A percentile compares a stretch with the other conserved stretches of the same genome.
phyloP scores from a whole-genome alignment of 2,888 invertebrate genomes.

The Lamellibrachia columna region DNA sequence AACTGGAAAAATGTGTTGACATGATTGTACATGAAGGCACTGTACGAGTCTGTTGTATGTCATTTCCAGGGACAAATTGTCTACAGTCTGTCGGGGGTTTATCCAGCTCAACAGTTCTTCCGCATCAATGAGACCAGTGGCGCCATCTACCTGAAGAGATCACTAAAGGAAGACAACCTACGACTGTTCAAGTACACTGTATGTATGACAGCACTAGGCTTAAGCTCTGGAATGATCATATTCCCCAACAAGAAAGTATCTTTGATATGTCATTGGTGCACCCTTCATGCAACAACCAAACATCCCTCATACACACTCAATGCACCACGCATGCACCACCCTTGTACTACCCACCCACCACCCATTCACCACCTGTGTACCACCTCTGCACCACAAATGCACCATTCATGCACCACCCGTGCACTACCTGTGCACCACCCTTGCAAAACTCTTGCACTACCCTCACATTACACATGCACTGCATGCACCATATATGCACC shows the following conservation, averaged over 20 bases:
- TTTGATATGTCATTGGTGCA: neutral
- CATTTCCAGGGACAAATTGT: slow-evolving; percentile 13
- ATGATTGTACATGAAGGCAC: neutral
- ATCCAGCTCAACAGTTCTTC: slow-evolving; percentile 45
- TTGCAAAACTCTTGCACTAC: neutral
- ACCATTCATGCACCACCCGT: neutral
- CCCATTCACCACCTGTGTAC: neutral
- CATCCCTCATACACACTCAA: neutral
- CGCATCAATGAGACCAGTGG: slow-evolving; percentile 39
- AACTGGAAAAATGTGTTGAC: neutral
- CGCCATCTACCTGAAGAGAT: slow-evolving; percentile 34
- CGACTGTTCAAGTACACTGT: slow-evolving; percentile 36
- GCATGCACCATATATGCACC: neutral
- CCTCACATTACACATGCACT: neutral
- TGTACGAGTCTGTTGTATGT: slow-evolving; percentile 8
- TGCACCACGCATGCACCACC: neutral
- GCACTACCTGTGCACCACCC: neutral
- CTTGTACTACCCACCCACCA: neutral
- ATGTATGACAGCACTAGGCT: neutral
- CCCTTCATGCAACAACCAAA: neutral
- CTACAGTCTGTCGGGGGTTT: slow-evolving; percentile 41
- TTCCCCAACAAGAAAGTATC: neutral
- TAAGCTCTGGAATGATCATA: neutral
- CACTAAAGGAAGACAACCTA: slow-evolving; percentile 39
- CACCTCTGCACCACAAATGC: neutral